Percentiles rank a stretch among this genome's conserved stretches.
Conservation (phyloP, 2,797 vertebrate genomes). For the Tamandua tetradactyla region DNA sequence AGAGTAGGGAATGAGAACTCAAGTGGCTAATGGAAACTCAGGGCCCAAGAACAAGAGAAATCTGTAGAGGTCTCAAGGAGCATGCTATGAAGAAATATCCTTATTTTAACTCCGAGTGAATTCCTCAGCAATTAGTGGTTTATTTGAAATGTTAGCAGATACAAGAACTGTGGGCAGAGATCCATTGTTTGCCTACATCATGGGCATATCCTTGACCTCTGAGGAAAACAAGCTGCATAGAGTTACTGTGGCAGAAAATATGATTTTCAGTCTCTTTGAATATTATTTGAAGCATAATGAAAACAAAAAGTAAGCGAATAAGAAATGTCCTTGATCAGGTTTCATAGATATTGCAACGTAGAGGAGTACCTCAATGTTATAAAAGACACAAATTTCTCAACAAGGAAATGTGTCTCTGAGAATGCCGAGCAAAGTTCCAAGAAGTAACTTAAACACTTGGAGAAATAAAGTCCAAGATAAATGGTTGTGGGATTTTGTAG, state of each 20-base stretch:
- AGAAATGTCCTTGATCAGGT: background rate
- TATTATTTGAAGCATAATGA: background rate
- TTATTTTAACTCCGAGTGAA: constrained; percentile 63
- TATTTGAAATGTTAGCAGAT: constrained; percentile 60
- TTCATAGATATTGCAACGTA: background rate
- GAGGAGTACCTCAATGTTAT: rapidly evolving
- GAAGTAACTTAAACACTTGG: background rate
- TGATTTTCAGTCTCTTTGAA: background rate
- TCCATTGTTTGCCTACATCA: background rate
- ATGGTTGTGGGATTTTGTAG: background rate
- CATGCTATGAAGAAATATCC: constrained; percentile 15
- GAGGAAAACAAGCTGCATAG: background rate
- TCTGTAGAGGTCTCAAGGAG: background rate
- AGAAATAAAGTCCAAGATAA: background rate
- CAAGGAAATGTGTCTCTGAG: background rate
- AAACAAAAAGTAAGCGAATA: background rate
- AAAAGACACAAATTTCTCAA: background rate
- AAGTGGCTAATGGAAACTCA: background rate
- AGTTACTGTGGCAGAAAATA: background rate
- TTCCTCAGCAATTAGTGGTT: constrained; percentile 75
- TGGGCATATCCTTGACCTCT: background rate
- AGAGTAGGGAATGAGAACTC: background rate
- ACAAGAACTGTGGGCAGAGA: constrained; percentile 34
- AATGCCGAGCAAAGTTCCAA: background rate
- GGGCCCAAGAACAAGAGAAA: constrained; percentile 24